Percentiles rank a stretch among this genome's conserved stretches.
Evolutionary conservation across 2,888 invertebrate species (phyloP).

Genomic region (Apoderus coryli): DNA sequence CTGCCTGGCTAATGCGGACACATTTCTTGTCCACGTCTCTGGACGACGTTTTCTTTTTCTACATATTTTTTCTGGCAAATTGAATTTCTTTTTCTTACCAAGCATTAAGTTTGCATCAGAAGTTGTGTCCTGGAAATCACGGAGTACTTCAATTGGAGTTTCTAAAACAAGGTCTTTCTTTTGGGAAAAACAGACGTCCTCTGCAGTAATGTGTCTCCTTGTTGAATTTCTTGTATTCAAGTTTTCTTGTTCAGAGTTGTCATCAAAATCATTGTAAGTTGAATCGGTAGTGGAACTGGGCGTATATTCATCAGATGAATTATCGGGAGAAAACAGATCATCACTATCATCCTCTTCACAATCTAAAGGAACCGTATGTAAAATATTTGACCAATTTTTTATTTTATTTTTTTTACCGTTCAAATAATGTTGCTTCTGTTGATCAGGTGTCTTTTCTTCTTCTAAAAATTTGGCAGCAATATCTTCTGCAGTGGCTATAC

Average conservation of each 20-base stretch:
- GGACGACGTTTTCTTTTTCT: constrained; percentile 5
- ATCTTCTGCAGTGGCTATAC: constrained; percentile 3
- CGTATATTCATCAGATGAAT: constrained; percentile 6
- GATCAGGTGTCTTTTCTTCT: constrained; percentile 1
- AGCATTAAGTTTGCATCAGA: constrained; percentile 3
- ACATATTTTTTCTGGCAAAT: constrained; percentile 7
- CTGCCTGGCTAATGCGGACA: constrained; percentile 6
- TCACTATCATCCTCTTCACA: neutral
- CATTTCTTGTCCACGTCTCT: constrained; percentile 7
- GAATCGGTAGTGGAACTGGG: constrained; percentile 3
- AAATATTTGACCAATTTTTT: constrained; percentile 1
- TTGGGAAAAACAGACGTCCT: constrained; percentile 2
- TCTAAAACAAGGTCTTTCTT: neutral
- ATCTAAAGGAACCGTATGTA: neutral
- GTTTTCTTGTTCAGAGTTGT: constrained; percentile 2
- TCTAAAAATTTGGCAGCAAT: constrained; percentile 3
- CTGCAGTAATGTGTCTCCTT: constrained; percentile 3
- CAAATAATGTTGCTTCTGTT: constrained; percentile 1
- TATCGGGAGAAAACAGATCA: constrained; percentile 6
- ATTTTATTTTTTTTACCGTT: constrained; percentile 1
- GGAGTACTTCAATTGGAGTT: constrained; percentile 3
- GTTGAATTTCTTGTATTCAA: constrained; percentile 1
- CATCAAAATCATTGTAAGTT: constrained; percentile 3
- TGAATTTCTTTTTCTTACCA: constrained; percentile 7
- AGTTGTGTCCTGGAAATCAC: constrained; percentile 1